These are phyloP conservation scores for Tenebrio molitor DNA, from an alignment of 1,140 invertebrate genomes.

Conservation along the genomic window DNA sequence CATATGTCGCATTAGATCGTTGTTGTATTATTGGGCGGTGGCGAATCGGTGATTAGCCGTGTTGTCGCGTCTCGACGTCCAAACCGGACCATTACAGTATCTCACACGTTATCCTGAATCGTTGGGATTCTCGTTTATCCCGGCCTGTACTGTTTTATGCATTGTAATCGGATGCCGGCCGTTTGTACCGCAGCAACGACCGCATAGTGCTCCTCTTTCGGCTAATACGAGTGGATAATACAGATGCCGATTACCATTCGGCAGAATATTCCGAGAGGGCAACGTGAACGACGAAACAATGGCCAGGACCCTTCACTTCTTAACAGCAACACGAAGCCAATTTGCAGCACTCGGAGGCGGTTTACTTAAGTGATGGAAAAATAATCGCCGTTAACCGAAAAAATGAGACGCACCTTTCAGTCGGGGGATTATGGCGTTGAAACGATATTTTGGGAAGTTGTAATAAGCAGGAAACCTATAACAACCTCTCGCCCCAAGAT, in stretches of 20 bases:
- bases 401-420: too few relatives aligned
- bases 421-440: too few relatives aligned
- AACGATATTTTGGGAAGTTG: too few relatives aligned
- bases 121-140: slow-evolving; percentile 44
- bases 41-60: slow-evolving; percentile 48
- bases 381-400: too few relatives aligned
- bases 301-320: too few relatives aligned
- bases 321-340: too few relatives aligned
- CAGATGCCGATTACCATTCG: background rate
- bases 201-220: slow-evolving; percentile 4
- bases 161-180: slow-evolving; percentile 30
- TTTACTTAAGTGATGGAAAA: too few relatives aligned
- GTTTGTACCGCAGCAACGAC: slow-evolving; percentile 22
- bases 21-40: slow-evolving; percentile 20
- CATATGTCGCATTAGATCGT: slow-evolving; percentile 50
- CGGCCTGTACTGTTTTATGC: slow-evolving; percentile 45
- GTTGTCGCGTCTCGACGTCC: slow-evolving; percentile 22
- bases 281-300: background rate
- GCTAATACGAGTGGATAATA: slow-evolving; percentile 8
- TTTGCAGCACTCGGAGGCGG: background rate
- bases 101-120: slow-evolving; percentile 46
- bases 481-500: too few relatives aligned
- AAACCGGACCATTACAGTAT: slow-evolving; percentile 41
- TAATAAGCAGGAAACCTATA: too few relatives aligned
- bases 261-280: background rate